These are phyloP conservation scores for Ceratina calcarata DNA, from an alignment of 1,140 invertebrate species.

Conservation along the genomic window DNA sequence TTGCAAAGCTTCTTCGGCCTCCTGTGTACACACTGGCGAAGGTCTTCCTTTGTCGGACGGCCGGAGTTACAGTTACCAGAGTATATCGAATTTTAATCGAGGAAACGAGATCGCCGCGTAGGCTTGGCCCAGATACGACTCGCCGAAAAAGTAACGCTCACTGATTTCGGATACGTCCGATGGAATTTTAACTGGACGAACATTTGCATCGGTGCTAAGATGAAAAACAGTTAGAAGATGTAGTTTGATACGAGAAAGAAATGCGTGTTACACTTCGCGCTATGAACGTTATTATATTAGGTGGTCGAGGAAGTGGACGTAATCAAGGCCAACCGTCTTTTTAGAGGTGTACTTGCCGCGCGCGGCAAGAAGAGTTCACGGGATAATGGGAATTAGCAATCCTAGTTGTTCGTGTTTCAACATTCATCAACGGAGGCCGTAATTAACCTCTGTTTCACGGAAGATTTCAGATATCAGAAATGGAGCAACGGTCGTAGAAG, in stretches of 20 bases:
- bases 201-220: too few species aligned
- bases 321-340: conserved; percentile 22
- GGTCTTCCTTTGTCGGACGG: conserved; percentile 17
- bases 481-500: background rate
- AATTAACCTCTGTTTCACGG: background rate
- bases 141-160: conserved; percentile 5
- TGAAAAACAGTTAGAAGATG: background rate
- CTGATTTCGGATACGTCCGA: background rate
- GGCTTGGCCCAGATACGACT: conserved; percentile 57
- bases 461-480: background rate
- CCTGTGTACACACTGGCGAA: background rate
- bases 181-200: background rate
- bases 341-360: background rate
- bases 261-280: background rate
- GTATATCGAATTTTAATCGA: conserved; percentile 64
- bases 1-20: background rate
- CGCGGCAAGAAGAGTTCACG: background rate
- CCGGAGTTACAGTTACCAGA: conserved; percentile 58
- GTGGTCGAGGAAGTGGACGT: conserved; percentile 2
- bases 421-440: background rate
- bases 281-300: background rate
- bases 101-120: conserved; percentile 56
- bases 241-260: background rate
- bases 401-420: background rate
- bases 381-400: background rate